Conservation (phyloP, 2,888 invertebrate species). For the Corbicula japonica region DNA sequence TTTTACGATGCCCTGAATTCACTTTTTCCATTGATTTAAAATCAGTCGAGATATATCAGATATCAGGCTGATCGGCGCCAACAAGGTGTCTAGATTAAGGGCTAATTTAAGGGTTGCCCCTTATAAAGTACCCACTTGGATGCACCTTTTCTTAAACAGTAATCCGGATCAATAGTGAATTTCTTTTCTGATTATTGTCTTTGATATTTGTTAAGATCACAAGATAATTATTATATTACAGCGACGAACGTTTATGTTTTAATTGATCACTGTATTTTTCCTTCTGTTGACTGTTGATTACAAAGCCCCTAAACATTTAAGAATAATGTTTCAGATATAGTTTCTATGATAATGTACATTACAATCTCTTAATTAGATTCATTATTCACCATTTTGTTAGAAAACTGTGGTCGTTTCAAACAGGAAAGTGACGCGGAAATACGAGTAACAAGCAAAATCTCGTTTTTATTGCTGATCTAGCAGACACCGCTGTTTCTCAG, state of each 20-base stretch:
- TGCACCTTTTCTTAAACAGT: slow-evolving; percentile 32
- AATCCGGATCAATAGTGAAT: slow-evolving; percentile 42
- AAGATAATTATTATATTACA: slow-evolving; percentile 12
- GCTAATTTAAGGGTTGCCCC: slow-evolving; percentile 49
- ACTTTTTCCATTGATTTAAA: no score
- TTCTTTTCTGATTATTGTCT: slow-evolving; percentile 38
- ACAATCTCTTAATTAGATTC: no score
- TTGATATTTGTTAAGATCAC: slow-evolving; percentile 37
- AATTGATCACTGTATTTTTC: slow-evolving; percentile 5
- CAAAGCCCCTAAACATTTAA: no score
- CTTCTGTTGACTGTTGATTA: slow-evolving; percentile 18
- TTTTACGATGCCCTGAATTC: no score
- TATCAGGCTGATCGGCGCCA: slow-evolving; percentile 47
- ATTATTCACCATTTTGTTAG: no score
- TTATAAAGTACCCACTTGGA: slow-evolving; percentile 37
- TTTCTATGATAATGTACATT: no score
- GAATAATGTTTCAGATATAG: no score
- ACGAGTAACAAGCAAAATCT: no score
- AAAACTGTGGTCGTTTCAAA: no score
- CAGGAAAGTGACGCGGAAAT: no score
- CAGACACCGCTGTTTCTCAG: no score
- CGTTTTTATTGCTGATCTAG: no score
- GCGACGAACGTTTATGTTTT: slow-evolving; percentile 4
- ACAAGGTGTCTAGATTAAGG: slow-evolving; percentile 34
- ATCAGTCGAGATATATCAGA: slow-evolving; percentile 28